Evolutionary conservation across 2,888 invertebrate species (phyloP), one percentile per base, ranked within the genome.

Genomic region (Polietes domitor): DNA sequence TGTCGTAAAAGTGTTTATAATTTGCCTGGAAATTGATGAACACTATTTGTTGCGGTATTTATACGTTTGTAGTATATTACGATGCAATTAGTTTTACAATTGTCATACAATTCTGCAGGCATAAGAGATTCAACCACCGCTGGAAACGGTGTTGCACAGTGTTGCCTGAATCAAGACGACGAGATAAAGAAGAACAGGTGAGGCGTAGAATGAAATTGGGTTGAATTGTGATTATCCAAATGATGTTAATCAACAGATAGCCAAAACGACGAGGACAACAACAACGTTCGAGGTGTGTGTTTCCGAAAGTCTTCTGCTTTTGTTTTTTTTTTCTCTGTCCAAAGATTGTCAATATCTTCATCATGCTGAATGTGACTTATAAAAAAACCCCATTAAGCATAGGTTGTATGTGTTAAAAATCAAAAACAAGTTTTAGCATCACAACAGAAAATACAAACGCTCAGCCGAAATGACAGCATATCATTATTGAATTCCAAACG

Each of bases 201-300:
- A 28, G 0, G 79, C 50, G 68, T 74, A 24, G 68, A 68, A 68
- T 68, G 68, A 43, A 68, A 68, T 68, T 68, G 43, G 68, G 68
- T 68, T 68, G 24, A 68, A 43, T 68, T 68, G 43, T 68, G 43
- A 68, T 43, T 12, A 43, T 41, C 21, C 43, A 73, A 58, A 53
- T 55, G 32, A 55, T 53, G 53, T 53, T 53, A 50, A 50, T 55
- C 10, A 37, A 32, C 37, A 12, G 10, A 37, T 9, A 17, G 3
- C 37, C 43, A 37, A 17, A 41, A 3, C 26, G 55, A 61, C n/a
- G 37, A 65, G 9, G 58, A 21, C 63, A 70, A 55, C 65, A 24
- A 79, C 74, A 68, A 32, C 15, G 12, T 7, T 19, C 26, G 1
- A 43, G 15, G 43, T 68, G 32, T 41, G 32, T 65, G 5, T 65